These are phyloP conservation scores for Percina caprodes DNA, from an alignment of 2,113 vertebrate genomes.

Conservation along the genomic window DNA sequence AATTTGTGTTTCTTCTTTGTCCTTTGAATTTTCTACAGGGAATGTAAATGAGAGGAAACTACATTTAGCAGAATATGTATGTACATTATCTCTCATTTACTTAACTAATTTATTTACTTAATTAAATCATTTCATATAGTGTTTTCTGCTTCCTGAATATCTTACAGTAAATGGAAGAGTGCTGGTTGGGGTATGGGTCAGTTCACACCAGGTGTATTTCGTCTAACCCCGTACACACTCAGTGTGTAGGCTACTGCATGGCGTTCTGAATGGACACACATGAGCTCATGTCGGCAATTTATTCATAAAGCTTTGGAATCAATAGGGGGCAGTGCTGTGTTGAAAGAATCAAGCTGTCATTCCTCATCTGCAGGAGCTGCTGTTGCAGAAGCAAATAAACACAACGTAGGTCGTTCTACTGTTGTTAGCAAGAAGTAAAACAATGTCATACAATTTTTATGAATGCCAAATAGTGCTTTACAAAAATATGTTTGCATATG, in stretches of 20 bases:
- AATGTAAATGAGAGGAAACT: no score
- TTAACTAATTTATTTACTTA: no score
- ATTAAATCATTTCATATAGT: neutral
- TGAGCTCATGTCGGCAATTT: neutral
- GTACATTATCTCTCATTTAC: no score
- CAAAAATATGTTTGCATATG: neutral
- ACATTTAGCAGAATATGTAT: no score
- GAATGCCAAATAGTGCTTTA: neutral
- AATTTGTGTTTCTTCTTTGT: no score
- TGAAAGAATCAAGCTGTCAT: neutral
- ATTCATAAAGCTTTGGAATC: neutral
- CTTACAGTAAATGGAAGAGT: no score
- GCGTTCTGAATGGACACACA: neutral
- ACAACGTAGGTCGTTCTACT: neutral
- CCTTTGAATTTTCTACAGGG: no score
- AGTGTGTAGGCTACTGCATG: neutral
- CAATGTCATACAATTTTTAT: no score
- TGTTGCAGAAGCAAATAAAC: neutral
- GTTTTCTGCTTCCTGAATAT: neutral
- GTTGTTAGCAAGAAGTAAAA: neutral
- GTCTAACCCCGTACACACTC: no score
- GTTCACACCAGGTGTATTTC: no score
- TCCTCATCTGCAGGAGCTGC: neutral
- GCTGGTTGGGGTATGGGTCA: no score
- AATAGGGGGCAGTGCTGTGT: slow-evolving; percentile 37